These are phyloP conservation scores for Perca flavescens DNA, from an alignment of 2,113 vertebrate species.

Conservation along the genomic window DNA sequence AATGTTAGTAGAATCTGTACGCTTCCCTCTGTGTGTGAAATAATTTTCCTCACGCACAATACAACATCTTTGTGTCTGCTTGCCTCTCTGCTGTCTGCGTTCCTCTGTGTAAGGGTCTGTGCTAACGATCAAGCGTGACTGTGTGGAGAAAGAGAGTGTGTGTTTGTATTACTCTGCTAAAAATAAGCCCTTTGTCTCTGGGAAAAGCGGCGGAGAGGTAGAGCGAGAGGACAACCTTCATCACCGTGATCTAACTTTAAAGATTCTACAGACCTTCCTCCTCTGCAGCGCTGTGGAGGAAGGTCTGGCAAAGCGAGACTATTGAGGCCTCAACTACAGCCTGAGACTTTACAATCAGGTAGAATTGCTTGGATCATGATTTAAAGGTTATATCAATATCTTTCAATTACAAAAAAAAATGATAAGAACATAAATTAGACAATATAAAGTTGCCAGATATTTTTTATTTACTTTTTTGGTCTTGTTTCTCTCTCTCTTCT, in stretches of 20 bases:
- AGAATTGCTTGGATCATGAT: too few relatives aligned
- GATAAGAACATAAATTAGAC: too few relatives aligned
- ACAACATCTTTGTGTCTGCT: not conserved
- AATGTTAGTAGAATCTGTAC: too few relatives aligned
- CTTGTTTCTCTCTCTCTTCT: too few relatives aligned
- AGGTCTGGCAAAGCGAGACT: too few relatives aligned
- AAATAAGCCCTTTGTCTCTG: slow-evolving; percentile 74
- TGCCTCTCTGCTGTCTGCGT: slow-evolving; percentile 15
- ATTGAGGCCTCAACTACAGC: too few relatives aligned
- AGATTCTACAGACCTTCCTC: not conserved
- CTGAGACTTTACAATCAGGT: too few relatives aligned
- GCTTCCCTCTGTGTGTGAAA: not conserved
- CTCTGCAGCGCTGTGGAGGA: too few relatives aligned
- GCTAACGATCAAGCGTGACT: slow-evolving; percentile 13
- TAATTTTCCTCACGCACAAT: not conserved
- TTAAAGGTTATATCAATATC: too few relatives aligned
- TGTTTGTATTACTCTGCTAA: slow-evolving; percentile 47
- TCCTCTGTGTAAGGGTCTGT: not conserved
- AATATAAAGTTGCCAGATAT: too few relatives aligned
- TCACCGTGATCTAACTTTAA: slow-evolving; percentile 50
- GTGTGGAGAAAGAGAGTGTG: slow-evolving; percentile 17
- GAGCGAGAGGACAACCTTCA: slow-evolving; percentile 42
- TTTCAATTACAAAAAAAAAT: too few relatives aligned
- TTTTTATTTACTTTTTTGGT: too few relatives aligned
- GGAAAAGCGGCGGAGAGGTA: slow-evolving; percentile 52